Conservation (phyloP, 2,113 vertebrate species). For the Pantherophis guttatus region DNA sequence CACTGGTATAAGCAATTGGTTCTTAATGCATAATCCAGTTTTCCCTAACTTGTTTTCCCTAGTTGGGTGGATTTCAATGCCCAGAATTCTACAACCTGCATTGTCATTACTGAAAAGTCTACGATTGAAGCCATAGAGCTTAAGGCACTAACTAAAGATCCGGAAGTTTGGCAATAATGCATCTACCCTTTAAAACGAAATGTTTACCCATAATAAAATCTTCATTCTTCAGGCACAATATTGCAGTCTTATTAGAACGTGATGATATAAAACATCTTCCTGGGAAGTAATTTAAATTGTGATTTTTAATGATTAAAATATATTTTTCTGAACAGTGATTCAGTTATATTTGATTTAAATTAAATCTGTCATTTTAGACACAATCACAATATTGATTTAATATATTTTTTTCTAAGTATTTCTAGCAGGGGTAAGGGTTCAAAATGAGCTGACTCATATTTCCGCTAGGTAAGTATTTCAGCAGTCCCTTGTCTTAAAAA, state of each 20-base stretch:
- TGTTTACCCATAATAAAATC: neutral
- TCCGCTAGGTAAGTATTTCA: neutral
- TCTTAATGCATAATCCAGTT: neutral
- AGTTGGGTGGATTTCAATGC: neutral
- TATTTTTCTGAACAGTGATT: neutral
- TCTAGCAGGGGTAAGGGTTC: neutral
- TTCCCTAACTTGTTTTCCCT: neutral
- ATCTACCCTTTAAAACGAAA: neutral
- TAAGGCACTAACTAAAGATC: neutral
- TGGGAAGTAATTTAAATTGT: neutral
- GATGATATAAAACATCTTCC: neutral
- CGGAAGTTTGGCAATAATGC: neutral
- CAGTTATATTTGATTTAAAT: neutral
- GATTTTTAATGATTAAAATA: neutral
- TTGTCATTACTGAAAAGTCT: neutral
- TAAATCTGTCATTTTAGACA: neutral
- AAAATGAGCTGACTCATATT: neutral
- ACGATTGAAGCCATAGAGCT: neutral
- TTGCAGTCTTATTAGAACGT: neutral
- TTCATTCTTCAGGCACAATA: neutral
- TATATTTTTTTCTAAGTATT: neutral
- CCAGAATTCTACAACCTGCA: neutral
- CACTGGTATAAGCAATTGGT: neutral
- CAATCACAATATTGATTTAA: neutral
- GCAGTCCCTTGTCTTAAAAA: neutral